Percentiles rank a stretch among this genome's conserved stretches.
Conservation (phyloP, 2,888 invertebrate species). For the Mythimna ferrago region DNA sequence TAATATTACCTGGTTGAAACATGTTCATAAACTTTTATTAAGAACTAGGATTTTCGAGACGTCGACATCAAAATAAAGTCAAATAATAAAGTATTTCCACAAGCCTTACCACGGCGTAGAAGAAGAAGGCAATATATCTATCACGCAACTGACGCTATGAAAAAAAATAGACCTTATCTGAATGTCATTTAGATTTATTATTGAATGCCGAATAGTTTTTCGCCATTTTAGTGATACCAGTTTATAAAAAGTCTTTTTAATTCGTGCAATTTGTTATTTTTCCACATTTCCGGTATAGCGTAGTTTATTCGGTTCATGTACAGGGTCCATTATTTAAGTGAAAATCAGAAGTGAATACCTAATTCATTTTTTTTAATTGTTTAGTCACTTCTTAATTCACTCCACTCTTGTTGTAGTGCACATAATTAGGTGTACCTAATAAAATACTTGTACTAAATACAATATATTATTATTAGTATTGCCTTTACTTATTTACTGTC, state of each 20-base stretch:
- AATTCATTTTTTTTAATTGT: not conserved
- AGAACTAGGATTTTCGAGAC: not conserved
- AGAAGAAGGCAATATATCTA: not conserved
- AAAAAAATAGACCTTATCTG: constrained; percentile 7
- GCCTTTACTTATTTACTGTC: too few relatives aligned
- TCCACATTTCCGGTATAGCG: not conserved
- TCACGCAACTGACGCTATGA: not conserved
- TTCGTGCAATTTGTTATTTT: constrained; percentile 45
- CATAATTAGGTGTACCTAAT: too few relatives aligned
- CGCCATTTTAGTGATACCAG: constrained; percentile 36
- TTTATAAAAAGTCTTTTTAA: not conserved
- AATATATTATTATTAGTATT: too few relatives aligned
- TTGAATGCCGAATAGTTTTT: accelerated
- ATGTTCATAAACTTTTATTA: not conserved
- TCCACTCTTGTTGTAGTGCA: too few relatives aligned
- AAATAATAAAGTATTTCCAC: not conserved
- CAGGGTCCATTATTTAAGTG: not conserved
- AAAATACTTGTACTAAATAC: too few relatives aligned
- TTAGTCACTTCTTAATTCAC: too few relatives aligned
- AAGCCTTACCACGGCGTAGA: constrained; percentile 28
- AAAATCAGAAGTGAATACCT: not conserved
- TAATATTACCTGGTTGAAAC: too few relatives aligned
- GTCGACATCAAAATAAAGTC: not conserved
- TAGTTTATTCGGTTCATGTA: not conserved
- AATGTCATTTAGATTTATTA: accelerated